phyloP scores from a whole-genome alignment of 2,888 invertebrate genomes.

The Dascillus cervinus region DNA sequence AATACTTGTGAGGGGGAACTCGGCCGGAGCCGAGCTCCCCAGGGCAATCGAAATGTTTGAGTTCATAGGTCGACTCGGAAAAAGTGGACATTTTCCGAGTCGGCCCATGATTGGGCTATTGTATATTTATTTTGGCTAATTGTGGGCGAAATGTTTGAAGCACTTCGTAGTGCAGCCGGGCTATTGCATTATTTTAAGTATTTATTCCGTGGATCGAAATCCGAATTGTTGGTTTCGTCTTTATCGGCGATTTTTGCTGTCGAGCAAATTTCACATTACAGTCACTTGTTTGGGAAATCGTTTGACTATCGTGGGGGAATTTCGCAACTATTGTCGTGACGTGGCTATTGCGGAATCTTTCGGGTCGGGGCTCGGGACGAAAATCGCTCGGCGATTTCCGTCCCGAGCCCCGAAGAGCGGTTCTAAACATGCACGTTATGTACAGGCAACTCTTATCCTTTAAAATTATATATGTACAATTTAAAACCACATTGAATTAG shows the following conservation, averaged over 20 bases:
- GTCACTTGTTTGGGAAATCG: constrained; percentile 42
- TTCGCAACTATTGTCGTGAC: constrained; percentile 23
- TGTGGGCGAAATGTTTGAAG: constrained; percentile 42
- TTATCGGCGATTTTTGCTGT: too few species aligned
- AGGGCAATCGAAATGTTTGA: constrained; percentile 33
- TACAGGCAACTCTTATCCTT: constrained; percentile 16
- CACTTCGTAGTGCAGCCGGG: constrained; percentile 46
- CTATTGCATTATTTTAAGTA: constrained; percentile 37
- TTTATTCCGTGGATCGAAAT: too few species aligned
- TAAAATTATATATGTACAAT: constrained; percentile 5
- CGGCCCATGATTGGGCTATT: constrained; percentile 40
- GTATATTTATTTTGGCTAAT: constrained; percentile 30
- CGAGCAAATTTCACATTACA: too few species aligned
- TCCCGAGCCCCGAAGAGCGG: too few species aligned
- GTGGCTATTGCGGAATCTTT: constrained; percentile 37
- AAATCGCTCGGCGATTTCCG: too few species aligned
- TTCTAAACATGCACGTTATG: too few species aligned
- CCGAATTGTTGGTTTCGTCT: too few species aligned
- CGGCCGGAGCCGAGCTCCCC: too few species aligned
- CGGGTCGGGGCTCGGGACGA: too few species aligned
- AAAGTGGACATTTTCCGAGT: constrained; percentile 17
- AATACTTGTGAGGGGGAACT: constrained; percentile 32
- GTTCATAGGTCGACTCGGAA: constrained; percentile 27
- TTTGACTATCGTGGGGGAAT: constrained; percentile 10
- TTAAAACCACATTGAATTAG: constrained; percentile 11